Conservation (phyloP, 2,888 invertebrate genomes). For the Limnephilus auricula region DNA sequence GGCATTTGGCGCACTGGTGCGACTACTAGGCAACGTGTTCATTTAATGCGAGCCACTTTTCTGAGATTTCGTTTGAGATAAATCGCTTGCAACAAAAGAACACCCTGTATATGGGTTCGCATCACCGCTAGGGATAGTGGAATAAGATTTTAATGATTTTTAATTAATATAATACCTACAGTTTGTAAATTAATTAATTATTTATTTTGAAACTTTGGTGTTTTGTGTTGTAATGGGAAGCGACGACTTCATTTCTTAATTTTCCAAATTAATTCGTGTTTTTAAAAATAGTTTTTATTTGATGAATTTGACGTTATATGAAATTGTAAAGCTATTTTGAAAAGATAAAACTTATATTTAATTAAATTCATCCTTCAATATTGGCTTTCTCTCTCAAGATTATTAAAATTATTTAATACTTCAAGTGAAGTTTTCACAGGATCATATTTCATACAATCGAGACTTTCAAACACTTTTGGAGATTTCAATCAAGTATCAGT, state of each 20-base stretch:
- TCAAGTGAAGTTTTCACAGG: not conserved
- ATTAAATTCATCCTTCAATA: not conserved
- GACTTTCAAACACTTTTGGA: not conserved
- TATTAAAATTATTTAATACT: not conserved
- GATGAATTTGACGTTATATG: too few species aligned
- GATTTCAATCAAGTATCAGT: not conserved
- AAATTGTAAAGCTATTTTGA: too few species aligned
- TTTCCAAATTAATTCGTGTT: too few species aligned
- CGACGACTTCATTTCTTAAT: too few species aligned
- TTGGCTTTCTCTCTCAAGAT: not conserved
- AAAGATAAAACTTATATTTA: too few species aligned
- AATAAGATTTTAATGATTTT: not conserved
- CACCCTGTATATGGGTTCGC: not conserved
- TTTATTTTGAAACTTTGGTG: too few species aligned
- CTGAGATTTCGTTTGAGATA: slow-evolving; percentile 28
- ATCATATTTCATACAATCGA: not conserved
- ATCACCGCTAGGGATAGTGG: not conserved
- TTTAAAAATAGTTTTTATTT: too few species aligned
- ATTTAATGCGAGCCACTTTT: slow-evolving; percentile 29
- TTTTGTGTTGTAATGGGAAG: too few species aligned
- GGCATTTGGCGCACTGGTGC: slow-evolving; percentile 4
- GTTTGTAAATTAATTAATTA: too few species aligned
- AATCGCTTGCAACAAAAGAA: slow-evolving; percentile 2
- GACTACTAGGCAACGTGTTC: slow-evolving; percentile 14
- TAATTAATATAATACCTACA: too few species aligned